Base-by-base conservation (phyloP, 2,113 vertebrate genomes). In the Thunnus thynnus region DNA sequence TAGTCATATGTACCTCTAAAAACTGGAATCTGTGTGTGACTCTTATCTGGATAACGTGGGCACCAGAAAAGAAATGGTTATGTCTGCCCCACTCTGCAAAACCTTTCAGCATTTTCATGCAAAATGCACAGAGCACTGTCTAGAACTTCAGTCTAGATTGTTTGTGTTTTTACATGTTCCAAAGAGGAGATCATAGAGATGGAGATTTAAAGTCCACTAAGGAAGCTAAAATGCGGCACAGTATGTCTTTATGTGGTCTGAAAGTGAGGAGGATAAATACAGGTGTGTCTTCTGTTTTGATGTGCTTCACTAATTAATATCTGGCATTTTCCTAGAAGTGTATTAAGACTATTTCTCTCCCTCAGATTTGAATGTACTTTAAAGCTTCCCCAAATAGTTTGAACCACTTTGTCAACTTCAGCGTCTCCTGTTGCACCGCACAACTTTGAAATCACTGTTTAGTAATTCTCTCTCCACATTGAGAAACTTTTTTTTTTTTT, bases 351-450 rank as follows among this genome's bases (percentile, higher is more conserved):
- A 5, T 30, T 32, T 50, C 30, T 41, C 48, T 20, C 61, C 18
- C 13, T 27, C 50, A 57, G 9, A 62, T 32, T 20, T 44, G 76
- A 86, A 74, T 78, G 76, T 85, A 74, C 20, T 65, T 71, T 12
- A 16, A 69, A 69, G 51, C 36, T 50, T 72, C 1, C 16, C 56
- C 9, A 62, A 76, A 72, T 25, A 70, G 9, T 18, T 63, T 13
- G 44, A 20, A 56, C 30, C 50, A 69, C 70, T 62, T 77, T 36
- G 51, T 74, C 9, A 52, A 18, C 3, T 25, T 70, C 4, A 17
- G 9, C 10, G 18, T 50, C 27, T 72, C 9, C 1, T 3, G 18
- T 64, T 73, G 58, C 14, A 57, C 57, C 67, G 66, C 52, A 41
- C 22, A 36, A 16, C 63, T 64, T 48, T 63, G 3, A 22, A 52